Conservation (phyloP, 2,113 vertebrate species). For the Cygnus buccinator region DNA sequence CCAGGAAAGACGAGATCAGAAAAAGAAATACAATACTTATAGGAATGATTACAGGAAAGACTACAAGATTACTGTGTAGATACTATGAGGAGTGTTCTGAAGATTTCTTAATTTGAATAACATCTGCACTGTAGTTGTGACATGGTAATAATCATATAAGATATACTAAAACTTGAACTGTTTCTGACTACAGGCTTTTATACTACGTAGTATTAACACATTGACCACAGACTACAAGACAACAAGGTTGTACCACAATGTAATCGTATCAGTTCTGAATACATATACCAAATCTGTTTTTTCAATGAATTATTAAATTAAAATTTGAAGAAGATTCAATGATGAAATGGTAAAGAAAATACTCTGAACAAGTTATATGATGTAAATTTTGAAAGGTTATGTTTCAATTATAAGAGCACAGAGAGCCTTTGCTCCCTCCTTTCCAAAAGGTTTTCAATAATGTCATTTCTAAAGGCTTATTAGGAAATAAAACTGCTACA, state of each 20-base stretch:
- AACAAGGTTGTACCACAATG: neutral
- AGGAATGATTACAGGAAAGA: neutral
- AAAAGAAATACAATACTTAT: neutral
- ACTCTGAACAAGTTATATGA: neutral
- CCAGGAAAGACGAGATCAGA: neutral
- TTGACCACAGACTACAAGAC: neutral
- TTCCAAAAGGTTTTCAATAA: neutral
- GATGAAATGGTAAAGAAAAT: neutral
- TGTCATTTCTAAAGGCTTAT: neutral
- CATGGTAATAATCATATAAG: neutral
- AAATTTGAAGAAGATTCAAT: neutral
- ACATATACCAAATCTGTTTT: neutral
- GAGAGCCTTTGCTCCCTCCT: neutral
- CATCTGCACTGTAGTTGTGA: neutral
- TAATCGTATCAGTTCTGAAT: neutral
- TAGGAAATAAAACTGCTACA: neutral
- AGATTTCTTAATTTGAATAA: neutral
- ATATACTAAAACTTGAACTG: neutral
- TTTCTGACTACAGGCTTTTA: neutral
- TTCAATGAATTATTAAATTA: neutral
- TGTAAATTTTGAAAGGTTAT: neutral
- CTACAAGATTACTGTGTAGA: neutral
- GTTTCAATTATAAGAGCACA: neutral
- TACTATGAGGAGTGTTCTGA: neutral
- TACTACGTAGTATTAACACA: accelerated